These are phyloP conservation scores for Hermetia illucens DNA, from an alignment of 1,140 invertebrate genomes.

Conservation along the genomic window DNA sequence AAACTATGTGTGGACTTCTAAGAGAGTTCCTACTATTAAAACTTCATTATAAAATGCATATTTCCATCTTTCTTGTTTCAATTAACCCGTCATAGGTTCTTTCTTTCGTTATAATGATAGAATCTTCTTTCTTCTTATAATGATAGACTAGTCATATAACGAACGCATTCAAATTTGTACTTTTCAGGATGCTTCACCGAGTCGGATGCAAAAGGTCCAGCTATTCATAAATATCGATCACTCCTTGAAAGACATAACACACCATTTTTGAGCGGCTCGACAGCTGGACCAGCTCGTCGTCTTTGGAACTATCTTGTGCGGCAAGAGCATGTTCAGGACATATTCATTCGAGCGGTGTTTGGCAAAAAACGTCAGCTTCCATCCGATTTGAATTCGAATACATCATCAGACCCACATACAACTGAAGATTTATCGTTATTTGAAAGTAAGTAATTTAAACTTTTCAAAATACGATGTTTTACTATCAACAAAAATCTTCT, in stretches of 20 bases:
- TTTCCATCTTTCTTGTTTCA: too few species aligned
- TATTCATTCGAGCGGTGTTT: slow-evolving; percentile 93
- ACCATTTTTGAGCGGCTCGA: slow-evolving; percentile 70
- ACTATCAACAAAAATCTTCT: too few species aligned
- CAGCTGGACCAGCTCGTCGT: slow-evolving; percentile 66
- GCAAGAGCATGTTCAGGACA: slow-evolving; percentile 85
- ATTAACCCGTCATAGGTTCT: too few species aligned
- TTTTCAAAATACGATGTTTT: too few species aligned
- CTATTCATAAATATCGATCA: slow-evolving; percentile 85
- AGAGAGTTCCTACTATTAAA: too few species aligned
- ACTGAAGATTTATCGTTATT: too few species aligned
- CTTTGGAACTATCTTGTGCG: slow-evolving; percentile 89
- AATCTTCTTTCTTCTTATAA: neutral
- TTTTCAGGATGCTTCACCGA: slow-evolving; percentile 57
- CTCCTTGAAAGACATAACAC: slow-evolving; percentile 88
- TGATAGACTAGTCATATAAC: neutral
- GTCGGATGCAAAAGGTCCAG: slow-evolving; percentile 53
- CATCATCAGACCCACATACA: neutral
- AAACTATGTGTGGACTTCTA: too few species aligned
- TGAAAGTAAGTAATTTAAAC: too few species aligned
- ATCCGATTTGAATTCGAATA: neutral
- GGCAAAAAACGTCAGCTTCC: slow-evolving; percentile 42
- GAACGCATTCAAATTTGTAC: slow-evolving; percentile 9
- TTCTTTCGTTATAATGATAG: too few species aligned
- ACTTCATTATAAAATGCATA: too few species aligned